Base-by-base conservation (phyloP, 1,140 invertebrate species). In the Ceratoteleas bidentatus region DNA sequence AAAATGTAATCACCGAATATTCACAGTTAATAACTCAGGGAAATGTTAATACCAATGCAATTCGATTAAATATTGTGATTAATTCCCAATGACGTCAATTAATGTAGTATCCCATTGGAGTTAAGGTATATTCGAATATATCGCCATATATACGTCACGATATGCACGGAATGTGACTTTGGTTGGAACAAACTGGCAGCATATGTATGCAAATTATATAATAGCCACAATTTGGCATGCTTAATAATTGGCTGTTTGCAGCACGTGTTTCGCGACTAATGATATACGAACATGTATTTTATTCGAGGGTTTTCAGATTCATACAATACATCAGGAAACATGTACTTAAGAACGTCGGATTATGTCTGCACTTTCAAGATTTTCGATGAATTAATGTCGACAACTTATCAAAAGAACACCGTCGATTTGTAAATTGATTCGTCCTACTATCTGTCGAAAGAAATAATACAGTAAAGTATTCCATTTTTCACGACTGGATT, bases 241-340 rank as follows among this genome's bases (percentile, higher is more conserved):
- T 82, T 84, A 85, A 85, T 87, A 87, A 87, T 83, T 81, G 83
- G 65, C 83, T 81, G 85, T 85, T 87, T 84, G 74, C 57, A 82
- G 83, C 86, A 87, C 84, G 86, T 85, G 86, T 85, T 80, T 76
- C 80, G 49, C 45, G 49, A 54, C 64, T 83, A 83, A 83, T 78
- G 80, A 54, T 83, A 78, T 78, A 69, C 74, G 50, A 69, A 69
- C 0, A 78, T 65, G 54, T 58, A 69, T 70, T 77, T 74, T 74
- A 69, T 10, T 38, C 45, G 58, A 75, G 60, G 58, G 69, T 64
- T 83, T 69, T 64, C 74, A 74, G 78, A 83, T 74, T 78, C 64
- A 82, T 77, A 82, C 69, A 68, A 73, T 74, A 65, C 78, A 83
- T 74, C 56, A 74, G 15, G 78, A 74, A n/a, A 78, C 74, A 78